These are phyloP conservation scores for Puffinus mauretanicus DNA, from an alignment of 2,113 vertebrate species.

Conservation along the genomic window DNA sequence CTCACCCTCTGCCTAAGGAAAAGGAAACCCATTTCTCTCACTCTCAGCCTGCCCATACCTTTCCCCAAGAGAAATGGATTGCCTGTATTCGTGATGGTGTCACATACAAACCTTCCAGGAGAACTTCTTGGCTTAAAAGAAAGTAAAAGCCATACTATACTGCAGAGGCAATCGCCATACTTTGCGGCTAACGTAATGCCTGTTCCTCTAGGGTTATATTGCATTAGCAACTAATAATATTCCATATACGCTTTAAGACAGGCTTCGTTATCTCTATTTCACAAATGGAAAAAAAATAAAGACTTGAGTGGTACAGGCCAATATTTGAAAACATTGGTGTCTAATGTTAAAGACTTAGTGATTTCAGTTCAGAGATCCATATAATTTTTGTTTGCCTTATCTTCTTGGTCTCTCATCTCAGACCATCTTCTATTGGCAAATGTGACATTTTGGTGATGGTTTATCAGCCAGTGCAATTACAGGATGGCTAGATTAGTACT, in stretches of 20 bases:
- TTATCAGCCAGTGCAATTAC: neutral
- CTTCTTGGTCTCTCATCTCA: neutral
- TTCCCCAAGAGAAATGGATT: neutral
- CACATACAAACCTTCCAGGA: neutral
- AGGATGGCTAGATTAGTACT: neutral
- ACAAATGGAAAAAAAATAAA: neutral
- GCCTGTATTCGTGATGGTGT: neutral
- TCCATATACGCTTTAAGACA: neutral
- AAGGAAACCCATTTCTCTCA: neutral
- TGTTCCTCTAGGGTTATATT: neutral
- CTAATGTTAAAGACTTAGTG: neutral
- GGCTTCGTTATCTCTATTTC: neutral
- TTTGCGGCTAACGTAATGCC: neutral
- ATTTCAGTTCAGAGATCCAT: neutral
- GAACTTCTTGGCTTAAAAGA: neutral
- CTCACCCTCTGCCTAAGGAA: neutral
- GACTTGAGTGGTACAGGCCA: neutral
- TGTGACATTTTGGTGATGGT: neutral
- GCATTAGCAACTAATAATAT: neutral
- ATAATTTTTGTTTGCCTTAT: neutral
- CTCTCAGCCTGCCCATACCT: neutral
- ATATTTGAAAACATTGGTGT: neutral
- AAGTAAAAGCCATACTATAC: neutral
- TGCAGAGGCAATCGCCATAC: neutral
- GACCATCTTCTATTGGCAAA: neutral